Conservation (phyloP, 2,888 invertebrate species). For the Adelphocoris suturalis region DNA sequence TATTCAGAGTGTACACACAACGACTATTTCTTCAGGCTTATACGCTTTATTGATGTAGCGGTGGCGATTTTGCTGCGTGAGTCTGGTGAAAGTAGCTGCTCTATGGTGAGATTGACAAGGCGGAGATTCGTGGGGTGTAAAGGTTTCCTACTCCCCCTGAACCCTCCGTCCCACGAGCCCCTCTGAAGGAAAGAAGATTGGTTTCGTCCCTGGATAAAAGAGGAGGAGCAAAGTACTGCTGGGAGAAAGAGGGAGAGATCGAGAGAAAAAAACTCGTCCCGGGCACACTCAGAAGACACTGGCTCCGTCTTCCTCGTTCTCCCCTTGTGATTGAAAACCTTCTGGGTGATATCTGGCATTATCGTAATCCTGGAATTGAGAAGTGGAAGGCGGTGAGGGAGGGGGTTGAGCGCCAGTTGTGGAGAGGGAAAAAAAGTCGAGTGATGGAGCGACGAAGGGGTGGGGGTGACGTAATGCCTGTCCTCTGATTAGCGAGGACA, state of each 20-base stretch:
- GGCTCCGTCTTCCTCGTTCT: neutral
- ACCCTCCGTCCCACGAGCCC: neutral
- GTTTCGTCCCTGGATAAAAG: constrained; percentile 61
- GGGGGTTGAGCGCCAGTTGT: neutral
- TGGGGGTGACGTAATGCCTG: constrained; percentile 42
- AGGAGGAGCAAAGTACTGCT: constrained; percentile 56
- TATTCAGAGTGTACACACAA: no score
- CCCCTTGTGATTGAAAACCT: constrained; percentile 60
- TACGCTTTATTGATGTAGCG: no score
- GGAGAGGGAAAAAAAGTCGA: constrained; percentile 21
- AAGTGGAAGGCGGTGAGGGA: neutral
- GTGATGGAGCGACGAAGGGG: neutral
- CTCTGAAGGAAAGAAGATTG: constrained; percentile 44
- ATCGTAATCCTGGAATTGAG: constrained; percentile 64
- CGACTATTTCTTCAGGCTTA: no score
- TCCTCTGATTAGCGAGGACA: constrained; percentile 62
- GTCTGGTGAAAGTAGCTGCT: neutral
- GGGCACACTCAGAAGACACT: constrained; percentile 43
- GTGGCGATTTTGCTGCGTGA: neutral
- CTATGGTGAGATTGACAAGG: constrained; percentile 56
- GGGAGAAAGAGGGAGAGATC: neutral
- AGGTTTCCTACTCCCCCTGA: constrained; percentile 37
- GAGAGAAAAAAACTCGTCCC: constrained; percentile 51
- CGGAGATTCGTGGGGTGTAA: neutral
- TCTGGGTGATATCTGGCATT: constrained; percentile 65